Base-by-base conservation (phyloP, 2,113 vertebrate species). In the Trichomycterus rosablanca region DNA sequence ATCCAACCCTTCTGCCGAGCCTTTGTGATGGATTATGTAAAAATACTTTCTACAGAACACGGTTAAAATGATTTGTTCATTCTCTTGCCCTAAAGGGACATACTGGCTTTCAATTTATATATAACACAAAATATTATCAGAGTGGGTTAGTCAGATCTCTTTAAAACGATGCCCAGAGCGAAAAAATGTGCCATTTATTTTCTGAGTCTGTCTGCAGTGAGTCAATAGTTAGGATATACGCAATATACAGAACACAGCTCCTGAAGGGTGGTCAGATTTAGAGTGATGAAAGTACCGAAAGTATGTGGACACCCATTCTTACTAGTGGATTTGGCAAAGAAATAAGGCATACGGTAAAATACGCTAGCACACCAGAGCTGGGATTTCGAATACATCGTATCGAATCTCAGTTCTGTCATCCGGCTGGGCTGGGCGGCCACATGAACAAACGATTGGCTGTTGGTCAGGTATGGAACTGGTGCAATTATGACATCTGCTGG, bases 131-230 rank as follows among this genome's bases (percentile, higher is more conserved):
- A 49, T 15, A 15, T n/a, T 50, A 28, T 5, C 10, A n/a, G 48
- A 30, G 48, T 24, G 7, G 28, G 23, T 12, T 23, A 15, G 20
- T 5, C 11, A 24, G 22, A 2, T 39, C 22, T 18, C 44, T 48
- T 37, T 37, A 59, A 49, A 37, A 46, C 37, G n/a, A 40, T 50
- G 22, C 34, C 35, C 22, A 19, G n/a, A 24, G 32, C 20, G n/a
- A 18, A 30, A 6, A 18, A 48, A 16, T 37, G n/a, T 9, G 20
- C 26, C 5, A 16, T 43, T 3, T 43, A 24, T 37, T 24, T 28
- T 23, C 57, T 26, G 5, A 14, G 12, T 20, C 35, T 30, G 24
- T 20, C 48, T 22, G 24, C n/a, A n/a, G n/a, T 40, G 15, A 51
- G 24, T 20, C 10, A 39, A 46, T 24, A 18, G 18, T 28, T 18